Evolutionary conservation across 1,140 invertebrate genomes (phyloP).

Genomic region (Papilio dardanus): DNA sequence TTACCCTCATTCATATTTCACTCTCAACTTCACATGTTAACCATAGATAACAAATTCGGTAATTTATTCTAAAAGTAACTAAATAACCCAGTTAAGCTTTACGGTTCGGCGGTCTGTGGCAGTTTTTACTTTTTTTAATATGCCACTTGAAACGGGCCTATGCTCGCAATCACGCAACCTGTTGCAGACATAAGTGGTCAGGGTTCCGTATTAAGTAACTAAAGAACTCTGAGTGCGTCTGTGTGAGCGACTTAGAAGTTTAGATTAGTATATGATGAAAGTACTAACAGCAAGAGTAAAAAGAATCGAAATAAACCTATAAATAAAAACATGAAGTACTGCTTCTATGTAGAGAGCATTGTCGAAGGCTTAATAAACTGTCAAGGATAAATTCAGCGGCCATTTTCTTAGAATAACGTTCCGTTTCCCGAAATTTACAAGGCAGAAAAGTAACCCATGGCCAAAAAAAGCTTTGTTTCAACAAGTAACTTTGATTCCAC

Average conservation of each 20-base stretch:
- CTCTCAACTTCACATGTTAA: neutral
- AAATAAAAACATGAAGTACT: too few species aligned
- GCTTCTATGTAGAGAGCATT: too few species aligned
- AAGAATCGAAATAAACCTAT: too few species aligned
- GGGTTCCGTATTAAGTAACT: constrained; percentile 32
- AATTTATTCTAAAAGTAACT: constrained; percentile 27
- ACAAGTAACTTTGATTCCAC: neutral
- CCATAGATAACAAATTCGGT: constrained; percentile 25
- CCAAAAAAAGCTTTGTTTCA: too few species aligned
- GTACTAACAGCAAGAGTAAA: too few species aligned
- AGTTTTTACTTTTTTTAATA: constrained; percentile 35
- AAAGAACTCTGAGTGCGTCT: neutral
- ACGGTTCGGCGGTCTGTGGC: constrained; percentile 26
- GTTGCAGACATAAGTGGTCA: constrained; percentile 25
- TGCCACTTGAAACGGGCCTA: constrained; percentile 27
- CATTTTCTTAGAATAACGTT: neutral
- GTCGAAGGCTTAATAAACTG: too few species aligned
- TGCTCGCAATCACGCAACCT: constrained; percentile 30
- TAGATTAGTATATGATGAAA: neutral
- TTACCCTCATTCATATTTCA: neutral
- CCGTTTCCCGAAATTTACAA: neutral
- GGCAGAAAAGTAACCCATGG: neutral
- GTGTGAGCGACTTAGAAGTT: neutral
- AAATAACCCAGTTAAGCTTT: constrained; percentile 27
- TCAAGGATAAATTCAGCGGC: neutral